Conservation (phyloP, 2,797 vertebrate genomes). For the Muraenolepis orangiensis region DNA sequence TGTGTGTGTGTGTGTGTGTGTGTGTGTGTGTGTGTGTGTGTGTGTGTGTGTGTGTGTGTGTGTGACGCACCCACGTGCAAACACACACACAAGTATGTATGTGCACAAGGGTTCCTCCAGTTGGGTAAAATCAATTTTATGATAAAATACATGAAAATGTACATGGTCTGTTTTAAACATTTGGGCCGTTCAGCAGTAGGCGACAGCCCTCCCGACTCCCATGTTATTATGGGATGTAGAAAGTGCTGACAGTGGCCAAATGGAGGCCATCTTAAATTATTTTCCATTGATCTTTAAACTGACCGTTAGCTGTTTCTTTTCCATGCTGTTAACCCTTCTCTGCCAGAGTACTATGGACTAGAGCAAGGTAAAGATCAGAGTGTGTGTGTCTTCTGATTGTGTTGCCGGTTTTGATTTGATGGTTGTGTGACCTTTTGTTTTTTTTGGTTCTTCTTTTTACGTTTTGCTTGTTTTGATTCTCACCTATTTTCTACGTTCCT, state of each 20-base stretch:
- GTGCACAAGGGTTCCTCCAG: not conserved
- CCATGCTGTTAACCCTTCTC: constrained; percentile 62
- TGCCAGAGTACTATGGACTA: constrained; percentile 99
- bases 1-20: no score
- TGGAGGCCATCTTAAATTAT: not conserved
- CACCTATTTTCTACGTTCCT: constrained; percentile 31
- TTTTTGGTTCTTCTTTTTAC: constrained; percentile 30
- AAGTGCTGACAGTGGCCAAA: not conserved
- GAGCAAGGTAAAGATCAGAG: constrained; percentile 94
- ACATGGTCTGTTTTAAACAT: not conserved
- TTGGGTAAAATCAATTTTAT: not conserved
- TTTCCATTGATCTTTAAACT: constrained; percentile 52
- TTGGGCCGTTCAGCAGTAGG: not conserved
- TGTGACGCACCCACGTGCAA: no score
- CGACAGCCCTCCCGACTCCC: not conserved
- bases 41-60: no score
- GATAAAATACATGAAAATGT: not conserved
- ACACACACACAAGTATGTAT: no score
- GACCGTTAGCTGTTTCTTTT: constrained; percentile 70
- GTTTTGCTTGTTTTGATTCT: constrained; percentile 59
- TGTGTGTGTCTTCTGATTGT: constrained; percentile 31
- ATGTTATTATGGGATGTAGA: not conserved
- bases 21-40: no score
- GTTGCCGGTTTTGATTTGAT: constrained; percentile 61
- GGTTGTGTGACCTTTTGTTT: constrained; percentile 57